Evolutionary conservation across 2,797 vertebrate species (phyloP).

Genomic region (Rhabdomys pumilio): DNA sequence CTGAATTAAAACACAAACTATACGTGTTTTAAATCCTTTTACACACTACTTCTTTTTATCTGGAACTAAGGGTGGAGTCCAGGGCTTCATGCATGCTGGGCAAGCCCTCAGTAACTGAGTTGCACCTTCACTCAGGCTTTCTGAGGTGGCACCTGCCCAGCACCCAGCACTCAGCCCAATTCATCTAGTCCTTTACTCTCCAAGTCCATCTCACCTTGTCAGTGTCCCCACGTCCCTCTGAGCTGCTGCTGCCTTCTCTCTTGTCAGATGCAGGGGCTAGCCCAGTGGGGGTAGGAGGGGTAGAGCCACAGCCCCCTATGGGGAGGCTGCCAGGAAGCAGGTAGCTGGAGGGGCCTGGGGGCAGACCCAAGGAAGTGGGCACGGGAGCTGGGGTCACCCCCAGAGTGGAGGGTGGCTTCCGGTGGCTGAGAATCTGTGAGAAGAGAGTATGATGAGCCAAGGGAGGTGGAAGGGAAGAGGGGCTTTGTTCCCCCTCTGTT

Average conservation of each 20-base stretch:
- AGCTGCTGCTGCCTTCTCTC: slow-evolving; percentile 88
- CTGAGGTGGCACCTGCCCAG: not conserved
- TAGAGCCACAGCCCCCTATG: slow-evolving; percentile 92
- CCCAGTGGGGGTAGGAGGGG: slow-evolving; percentile 91
- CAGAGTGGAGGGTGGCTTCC: slow-evolving; percentile 91
- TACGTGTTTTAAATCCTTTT: not conserved
- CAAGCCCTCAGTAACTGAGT: not conserved
- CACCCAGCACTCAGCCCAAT: not conserved
- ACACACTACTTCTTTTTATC: too few species aligned
- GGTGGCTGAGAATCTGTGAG: slow-evolving; percentile 94
- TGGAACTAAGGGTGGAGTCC: not conserved
- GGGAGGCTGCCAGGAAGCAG: slow-evolving; percentile 94
- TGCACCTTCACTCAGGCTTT: not conserved
- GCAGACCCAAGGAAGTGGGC: slow-evolving; percentile 90
- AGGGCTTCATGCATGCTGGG: too few species aligned
- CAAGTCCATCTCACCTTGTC: slow-evolving; percentile 85
- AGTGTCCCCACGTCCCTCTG: slow-evolving; percentile 88
- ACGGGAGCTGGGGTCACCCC: slow-evolving; percentile 88
- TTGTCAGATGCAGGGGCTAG: slow-evolving; percentile 85
- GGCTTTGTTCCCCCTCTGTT: not conserved
- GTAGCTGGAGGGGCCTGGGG: slow-evolving; percentile 90
- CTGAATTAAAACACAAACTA: not conserved
- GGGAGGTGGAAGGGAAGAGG: not conserved
- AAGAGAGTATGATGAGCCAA: not conserved
- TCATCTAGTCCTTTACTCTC: not conserved